Conservation (phyloP, 2,797 vertebrate genomes). For the Microctenopoma lineatum region DNA sequence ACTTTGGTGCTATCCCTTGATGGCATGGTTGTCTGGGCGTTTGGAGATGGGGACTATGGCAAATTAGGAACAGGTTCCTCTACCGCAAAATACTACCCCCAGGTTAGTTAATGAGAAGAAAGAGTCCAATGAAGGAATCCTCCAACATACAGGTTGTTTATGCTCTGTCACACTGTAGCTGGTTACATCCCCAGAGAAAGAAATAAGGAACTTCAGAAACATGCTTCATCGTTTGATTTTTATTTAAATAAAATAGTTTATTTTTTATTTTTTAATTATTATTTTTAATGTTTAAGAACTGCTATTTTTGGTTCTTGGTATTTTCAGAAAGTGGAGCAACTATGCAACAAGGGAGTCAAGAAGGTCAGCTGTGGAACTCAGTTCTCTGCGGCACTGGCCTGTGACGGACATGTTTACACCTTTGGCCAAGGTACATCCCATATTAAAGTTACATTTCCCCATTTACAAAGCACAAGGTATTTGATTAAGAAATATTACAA, state of each 20-base stretch:
- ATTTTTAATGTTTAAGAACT: not conserved
- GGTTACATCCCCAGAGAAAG: not conserved
- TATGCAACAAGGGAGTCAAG: constrained; percentile 86
- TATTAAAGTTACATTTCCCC: not conserved
- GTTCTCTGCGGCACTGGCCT: constrained; percentile 84
- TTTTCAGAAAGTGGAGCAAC: constrained; percentile 84
- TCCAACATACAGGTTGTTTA: not conserved
- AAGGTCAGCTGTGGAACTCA: constrained; percentile 86
- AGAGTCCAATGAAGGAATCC: not conserved
- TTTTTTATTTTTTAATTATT: not conserved
- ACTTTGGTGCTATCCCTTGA: constrained; percentile 85
- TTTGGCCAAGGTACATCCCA: constrained; percentile 85
- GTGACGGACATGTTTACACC: constrained; percentile 85
- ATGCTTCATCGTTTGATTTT: not conserved
- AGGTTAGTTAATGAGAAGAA: constrained; percentile 65
- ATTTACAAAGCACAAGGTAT: too few relatives aligned
- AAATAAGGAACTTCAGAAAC: not conserved
- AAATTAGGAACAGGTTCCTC: constrained; percentile 86
- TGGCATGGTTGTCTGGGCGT: constrained; percentile 85
- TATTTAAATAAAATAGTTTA: not conserved
- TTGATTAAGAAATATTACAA: too few relatives aligned
- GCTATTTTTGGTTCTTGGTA: constrained; percentile 17
- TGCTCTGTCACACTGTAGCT: not conserved
- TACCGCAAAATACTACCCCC: constrained; percentile 86
- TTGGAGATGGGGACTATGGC: constrained; percentile 88